Evolutionary conservation across 2,113 vertebrate genomes (phyloP).

Genomic region (Hymenochirus boettgeri): DNA sequence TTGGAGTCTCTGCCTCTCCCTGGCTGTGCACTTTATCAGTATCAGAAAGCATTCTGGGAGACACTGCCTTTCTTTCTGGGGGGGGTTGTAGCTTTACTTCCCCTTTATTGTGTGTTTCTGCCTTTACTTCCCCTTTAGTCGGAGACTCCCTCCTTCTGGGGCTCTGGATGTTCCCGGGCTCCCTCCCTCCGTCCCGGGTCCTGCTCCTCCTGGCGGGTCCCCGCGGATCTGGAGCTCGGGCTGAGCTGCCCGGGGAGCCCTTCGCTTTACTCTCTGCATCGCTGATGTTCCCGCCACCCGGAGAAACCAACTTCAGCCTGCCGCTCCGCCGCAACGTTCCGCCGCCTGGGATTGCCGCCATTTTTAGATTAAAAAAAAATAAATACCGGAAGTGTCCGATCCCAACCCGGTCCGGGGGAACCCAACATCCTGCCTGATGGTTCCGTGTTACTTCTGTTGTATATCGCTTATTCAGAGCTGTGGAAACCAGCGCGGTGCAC

Average conservation of each 20-base stretch:
- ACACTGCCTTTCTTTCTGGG: neutral
- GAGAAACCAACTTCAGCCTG: neutral
- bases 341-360: slow-evolving; percentile 27
- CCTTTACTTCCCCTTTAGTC: neutral
- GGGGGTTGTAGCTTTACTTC: neutral
- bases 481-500: too few species aligned
- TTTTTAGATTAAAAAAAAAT: slow-evolving; percentile 17
- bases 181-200: neutral
- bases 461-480: too few species aligned
- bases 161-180: neutral
- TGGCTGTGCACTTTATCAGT: neutral
- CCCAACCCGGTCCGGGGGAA: neutral
- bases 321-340: neutral
- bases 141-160: neutral
- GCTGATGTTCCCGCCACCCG: neutral
- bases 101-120: neutral
- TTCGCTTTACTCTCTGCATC: neutral
- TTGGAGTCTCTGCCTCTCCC: neutral
- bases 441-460: slow-evolving; percentile 19
- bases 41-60: neutral
- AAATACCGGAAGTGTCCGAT: neutral
- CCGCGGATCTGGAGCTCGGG: neutral
- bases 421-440: neutral
- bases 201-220: neutral
- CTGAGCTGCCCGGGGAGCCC: neutral